Percentiles rank a stretch among this genome's conserved stretches.
phyloP scores from a whole-genome alignment of 2,113 vertebrate species.

The Anarhynchus alexandrinus region DNA sequence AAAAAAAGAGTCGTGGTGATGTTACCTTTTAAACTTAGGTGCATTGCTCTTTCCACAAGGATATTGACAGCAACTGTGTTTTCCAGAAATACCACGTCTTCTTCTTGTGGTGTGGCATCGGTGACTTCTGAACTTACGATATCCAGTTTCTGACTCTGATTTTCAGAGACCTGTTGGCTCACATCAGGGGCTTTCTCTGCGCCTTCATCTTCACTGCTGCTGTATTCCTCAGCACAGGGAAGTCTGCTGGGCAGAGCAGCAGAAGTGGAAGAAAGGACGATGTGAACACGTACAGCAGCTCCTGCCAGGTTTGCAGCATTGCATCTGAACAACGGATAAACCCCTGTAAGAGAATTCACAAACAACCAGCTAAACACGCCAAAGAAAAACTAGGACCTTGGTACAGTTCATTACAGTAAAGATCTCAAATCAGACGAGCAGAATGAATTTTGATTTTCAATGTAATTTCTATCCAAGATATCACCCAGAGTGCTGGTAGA shows the following conservation, averaged over 20 bases:
- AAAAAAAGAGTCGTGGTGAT: accelerated
- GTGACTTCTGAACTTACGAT: not conserved
- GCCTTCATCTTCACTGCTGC: constrained; percentile 60
- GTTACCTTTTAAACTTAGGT: constrained; percentile 90
- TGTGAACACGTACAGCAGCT: constrained; percentile 86
- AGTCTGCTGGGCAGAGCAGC: not conserved
- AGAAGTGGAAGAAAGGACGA: constrained; percentile 63
- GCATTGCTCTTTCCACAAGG: constrained; percentile 91
- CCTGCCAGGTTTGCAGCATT: constrained; percentile 84
- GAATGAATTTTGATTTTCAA: not conserved
- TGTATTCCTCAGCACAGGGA: constrained; percentile 53
- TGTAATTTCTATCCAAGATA: not conserved
- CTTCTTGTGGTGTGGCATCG: not conserved
- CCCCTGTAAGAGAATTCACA: constrained; percentile 71
- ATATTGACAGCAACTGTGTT: constrained; percentile 82
- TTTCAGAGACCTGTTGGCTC: not conserved
- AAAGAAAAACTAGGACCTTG: not conserved
- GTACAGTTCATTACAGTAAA: not conserved
- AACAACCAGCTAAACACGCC: not conserved
- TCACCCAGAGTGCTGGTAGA: not conserved
- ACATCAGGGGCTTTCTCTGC: not conserved
- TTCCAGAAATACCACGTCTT: not conserved
- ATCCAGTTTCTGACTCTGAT: constrained; percentile 5
- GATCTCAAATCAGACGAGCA: not conserved
- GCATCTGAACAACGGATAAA: constrained; percentile 89